phyloP scores from a whole-genome alignment of 2,113 vertebrate genomes.

The Neotoma lepida region DNA sequence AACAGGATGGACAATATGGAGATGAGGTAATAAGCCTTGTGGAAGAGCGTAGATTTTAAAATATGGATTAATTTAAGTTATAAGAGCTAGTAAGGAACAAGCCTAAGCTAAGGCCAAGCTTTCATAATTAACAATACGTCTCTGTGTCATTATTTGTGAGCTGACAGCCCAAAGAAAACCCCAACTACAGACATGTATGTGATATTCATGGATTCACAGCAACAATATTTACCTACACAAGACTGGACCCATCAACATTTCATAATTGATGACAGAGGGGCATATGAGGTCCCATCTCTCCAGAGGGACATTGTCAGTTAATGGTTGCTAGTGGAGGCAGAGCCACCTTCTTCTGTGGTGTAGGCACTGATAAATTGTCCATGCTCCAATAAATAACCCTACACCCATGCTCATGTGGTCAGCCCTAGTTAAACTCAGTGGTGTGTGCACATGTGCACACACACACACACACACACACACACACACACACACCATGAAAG shows the following conservation, averaged over 20 bases:
- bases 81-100: neutral
- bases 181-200: neutral
- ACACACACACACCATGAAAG: neutral
- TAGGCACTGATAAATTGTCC: neutral
- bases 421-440: neutral
- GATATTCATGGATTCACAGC: neutral
- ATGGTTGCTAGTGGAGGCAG: neutral
- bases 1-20: neutral
- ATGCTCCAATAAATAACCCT: neutral
- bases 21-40: neutral
- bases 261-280: neutral
- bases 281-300: neutral
- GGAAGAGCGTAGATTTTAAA: neutral
- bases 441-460: neutral
- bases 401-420: neutral
- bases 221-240: neutral
- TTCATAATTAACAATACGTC: neutral
- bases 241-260: neutral
- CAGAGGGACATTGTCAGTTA: neutral
- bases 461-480: neutral
- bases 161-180: neutral
- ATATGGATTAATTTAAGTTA: neutral
- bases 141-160: neutral
- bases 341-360: neutral
- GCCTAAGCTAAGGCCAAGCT: neutral